Conservation (phyloP, 2,797 vertebrate genomes). For the Enteromius mattozi region DNA sequence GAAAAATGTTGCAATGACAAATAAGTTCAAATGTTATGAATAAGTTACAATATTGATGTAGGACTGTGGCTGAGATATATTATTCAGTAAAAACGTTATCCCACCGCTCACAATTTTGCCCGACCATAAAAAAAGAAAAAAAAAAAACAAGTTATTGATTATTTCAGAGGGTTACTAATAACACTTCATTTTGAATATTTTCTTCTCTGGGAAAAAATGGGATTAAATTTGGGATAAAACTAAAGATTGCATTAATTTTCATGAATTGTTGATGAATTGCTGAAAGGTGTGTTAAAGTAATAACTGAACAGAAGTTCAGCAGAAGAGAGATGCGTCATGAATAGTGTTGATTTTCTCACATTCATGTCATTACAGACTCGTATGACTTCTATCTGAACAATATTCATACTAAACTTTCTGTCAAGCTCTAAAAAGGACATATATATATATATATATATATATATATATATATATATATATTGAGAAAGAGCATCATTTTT, state of each 20-base stretch:
- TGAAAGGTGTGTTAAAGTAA: background rate
- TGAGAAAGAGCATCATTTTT: background rate
- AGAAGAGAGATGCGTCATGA: background rate
- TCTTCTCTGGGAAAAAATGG: too few relatives aligned
- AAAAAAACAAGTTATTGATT: too few relatives aligned
- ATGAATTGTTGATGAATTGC: conserved; percentile 3
- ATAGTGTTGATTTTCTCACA: background rate
- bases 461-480: background rate
- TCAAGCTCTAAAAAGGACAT: background rate
- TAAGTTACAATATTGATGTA: too few relatives aligned
- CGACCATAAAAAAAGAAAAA: too few relatives aligned
- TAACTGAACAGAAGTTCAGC: background rate
- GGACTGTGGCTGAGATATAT: too few relatives aligned
- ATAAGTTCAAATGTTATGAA: too few relatives aligned
- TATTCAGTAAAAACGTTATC: too few relatives aligned
- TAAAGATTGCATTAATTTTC: background rate
- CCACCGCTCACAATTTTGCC: too few relatives aligned
- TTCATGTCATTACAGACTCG: background rate
- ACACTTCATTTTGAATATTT: too few relatives aligned
- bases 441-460: too few relatives aligned
- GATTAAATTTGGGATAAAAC: background rate
- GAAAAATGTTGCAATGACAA: too few relatives aligned
- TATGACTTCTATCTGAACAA: background rate
- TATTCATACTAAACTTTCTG: background rate
- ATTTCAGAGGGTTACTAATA: too few relatives aligned